A percentile compares a stretch with the other conserved stretches of the same genome.
Conservation (phyloP, 53 echinoderm and acorn worm genomes). For the Temnopleurus reevesii region DNA sequence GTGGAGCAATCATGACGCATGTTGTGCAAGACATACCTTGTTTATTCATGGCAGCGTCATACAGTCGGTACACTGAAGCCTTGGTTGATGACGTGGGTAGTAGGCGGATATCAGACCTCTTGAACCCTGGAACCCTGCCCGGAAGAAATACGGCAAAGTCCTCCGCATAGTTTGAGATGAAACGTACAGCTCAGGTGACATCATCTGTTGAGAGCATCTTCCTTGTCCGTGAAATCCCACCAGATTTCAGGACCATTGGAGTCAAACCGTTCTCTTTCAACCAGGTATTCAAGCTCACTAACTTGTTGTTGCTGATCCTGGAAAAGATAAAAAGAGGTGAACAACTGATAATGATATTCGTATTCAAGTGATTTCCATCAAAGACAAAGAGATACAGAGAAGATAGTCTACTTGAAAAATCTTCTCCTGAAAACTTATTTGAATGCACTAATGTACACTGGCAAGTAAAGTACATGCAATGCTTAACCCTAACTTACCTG, state of each 20-base stretch:
- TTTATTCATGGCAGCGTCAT: background rate
- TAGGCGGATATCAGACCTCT: background rate
- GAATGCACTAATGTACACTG: no score
- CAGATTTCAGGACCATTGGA: background rate
- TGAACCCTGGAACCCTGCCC: slow-evolving; percentile 22
- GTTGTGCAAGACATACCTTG: no score
- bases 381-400: no score
- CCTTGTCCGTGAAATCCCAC: background rate
- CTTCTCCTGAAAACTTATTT: no score
- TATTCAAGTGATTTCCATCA: no score
- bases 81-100: slow-evolving; percentile 14
- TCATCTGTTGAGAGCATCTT: background rate
- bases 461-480: no score
- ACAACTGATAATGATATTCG: background rate
- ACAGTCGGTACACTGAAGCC: background rate
- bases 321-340: background rate
- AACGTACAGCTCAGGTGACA: background rate
- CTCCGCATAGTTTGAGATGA: slow-evolving; percentile 35
- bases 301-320: slow-evolving; percentile 9
- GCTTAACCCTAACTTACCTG: no score
- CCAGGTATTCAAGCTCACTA: background rate
- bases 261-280: background rate
- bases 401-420: no score
- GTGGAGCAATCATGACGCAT: no score
- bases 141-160: slow-evolving; percentile 22